phyloP scores from a whole-genome alignment of 1,140 invertebrate species.

The Zaprionus africanus region DNA sequence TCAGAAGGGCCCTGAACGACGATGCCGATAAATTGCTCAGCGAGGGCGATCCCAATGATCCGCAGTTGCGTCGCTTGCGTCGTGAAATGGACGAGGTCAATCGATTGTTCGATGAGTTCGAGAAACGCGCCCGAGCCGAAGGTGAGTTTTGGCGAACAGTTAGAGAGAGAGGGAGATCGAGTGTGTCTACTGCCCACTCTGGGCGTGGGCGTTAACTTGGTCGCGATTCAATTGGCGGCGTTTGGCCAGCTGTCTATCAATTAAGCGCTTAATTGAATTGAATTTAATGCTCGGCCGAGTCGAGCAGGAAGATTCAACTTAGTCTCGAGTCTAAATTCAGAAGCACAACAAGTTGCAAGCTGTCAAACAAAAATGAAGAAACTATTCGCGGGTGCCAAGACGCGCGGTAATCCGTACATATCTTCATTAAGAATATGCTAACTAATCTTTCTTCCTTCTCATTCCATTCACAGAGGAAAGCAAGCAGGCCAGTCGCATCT shows the following conservation, averaged over 20 bases:
- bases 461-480: slow-evolving; percentile 89
- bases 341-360: slow-evolving; percentile 28
- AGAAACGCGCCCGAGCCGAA: slow-evolving; percentile 92
- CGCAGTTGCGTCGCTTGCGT: slow-evolving; percentile 92
- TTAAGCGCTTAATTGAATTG: slow-evolving; percentile 70
- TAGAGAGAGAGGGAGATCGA: neutral
- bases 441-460: neutral
- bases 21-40: slow-evolving; percentile 97
- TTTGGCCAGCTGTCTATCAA: slow-evolving; percentile 71
- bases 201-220: slow-evolving; percentile 30
- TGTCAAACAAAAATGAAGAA: slow-evolving; percentile 66
- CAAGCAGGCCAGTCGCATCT: slow-evolving; percentile 93
- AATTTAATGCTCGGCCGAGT: slow-evolving; percentile 48
- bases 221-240: slow-evolving; percentile 70
- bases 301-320: slow-evolving; percentile 58
- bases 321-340: slow-evolving; percentile 56
- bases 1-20: slow-evolving; percentile 97
- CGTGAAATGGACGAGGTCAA: slow-evolving; percentile 98
- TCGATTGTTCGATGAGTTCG: slow-evolving; percentile 97
- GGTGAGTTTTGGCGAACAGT: slow-evolving; percentile 85
- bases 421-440: neutral
- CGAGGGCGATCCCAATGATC: slow-evolving; percentile 97
- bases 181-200: neutral
- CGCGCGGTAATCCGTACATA: slow-evolving; percentile 59
- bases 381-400: slow-evolving; percentile 72